Conservation (phyloP, 2,797 vertebrate species). For the Sebastes diaconus region DNA sequence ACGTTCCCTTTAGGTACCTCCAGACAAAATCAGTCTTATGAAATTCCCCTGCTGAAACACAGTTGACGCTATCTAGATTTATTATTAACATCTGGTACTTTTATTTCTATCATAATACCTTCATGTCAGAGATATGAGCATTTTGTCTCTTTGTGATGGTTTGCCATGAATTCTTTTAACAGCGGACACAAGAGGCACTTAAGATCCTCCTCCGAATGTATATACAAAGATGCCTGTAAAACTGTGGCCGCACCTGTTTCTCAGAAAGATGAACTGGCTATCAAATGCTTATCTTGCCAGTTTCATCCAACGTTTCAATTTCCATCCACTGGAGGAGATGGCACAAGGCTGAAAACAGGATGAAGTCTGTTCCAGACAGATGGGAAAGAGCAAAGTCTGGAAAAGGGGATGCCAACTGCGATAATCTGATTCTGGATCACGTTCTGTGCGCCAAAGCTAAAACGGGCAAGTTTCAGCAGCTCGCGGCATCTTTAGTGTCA, state of each 20-base stretch:
- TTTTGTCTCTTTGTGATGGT: conserved; percentile 60
- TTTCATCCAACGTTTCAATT: conserved; percentile 48
- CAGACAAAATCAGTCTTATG: conserved; percentile 21
- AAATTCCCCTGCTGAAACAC: conserved; percentile 30
- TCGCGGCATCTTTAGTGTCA: conserved; percentile 42
- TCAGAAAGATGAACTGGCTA: conserved; percentile 28
- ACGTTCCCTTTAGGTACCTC: not conserved
- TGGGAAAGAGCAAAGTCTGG: conserved; percentile 50
- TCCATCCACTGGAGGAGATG: conserved; percentile 45
- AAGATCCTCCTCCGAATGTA: conserved; percentile 39
- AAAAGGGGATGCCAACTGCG: conserved; percentile 46
- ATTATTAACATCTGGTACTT: conserved; percentile 71
- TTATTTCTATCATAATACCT: conserved; percentile 68
- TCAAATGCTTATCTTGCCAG: conserved; percentile 7
- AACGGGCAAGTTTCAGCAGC: conserved; percentile 39
- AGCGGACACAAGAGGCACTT: conserved; percentile 53
- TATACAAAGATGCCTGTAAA: conserved; percentile 53
- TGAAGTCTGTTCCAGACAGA: conserved; percentile 45
- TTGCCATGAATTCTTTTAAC: conserved; percentile 65
- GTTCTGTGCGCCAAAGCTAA: conserved; percentile 33
- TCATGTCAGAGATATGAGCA: conserved; percentile 67
- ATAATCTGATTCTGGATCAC: conserved; percentile 58
- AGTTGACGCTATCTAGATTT: conserved; percentile 63
- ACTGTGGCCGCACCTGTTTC: conserved; percentile 63
- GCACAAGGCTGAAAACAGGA: conserved; percentile 41